A percentile compares a stretch with the other conserved stretches of the same genome.
Evolutionary conservation across 1,140 invertebrate genomes (phyloP).

Genomic region (Drosophila burlai): DNA sequence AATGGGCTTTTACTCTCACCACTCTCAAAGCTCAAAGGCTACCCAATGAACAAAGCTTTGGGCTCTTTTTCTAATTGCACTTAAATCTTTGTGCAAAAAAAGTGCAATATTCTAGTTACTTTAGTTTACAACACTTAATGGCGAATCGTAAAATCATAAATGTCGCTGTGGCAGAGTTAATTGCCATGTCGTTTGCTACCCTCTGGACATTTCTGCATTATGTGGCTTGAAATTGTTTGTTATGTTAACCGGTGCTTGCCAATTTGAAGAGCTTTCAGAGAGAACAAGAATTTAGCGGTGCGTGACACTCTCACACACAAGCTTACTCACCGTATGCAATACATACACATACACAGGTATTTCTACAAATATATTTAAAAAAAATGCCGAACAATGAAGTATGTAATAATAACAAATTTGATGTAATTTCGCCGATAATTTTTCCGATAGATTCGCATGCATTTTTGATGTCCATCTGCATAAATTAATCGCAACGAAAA

Average conservation of each 20-base stretch:
- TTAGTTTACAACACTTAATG: too few relatives aligned
- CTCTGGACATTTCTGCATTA: background rate
- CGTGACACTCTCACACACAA: constrained; percentile 5
- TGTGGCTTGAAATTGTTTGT: background rate
- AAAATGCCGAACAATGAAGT: constrained; percentile 1
- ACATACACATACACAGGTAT: constrained; percentile 2
- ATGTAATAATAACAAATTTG: constrained; percentile 4
- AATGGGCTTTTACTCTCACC: constrained; percentile 39
- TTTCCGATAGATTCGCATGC: background rate
- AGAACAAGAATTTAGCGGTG: constrained; percentile 6
- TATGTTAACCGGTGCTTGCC: background rate
- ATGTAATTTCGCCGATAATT: background rate
- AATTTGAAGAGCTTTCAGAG: constrained; percentile 6
- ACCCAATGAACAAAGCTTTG: background rate
- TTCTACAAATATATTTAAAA: background rate
- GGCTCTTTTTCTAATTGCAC: too few relatives aligned
- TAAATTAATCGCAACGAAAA: background rate
- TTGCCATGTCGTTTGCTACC: background rate
- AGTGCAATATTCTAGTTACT: background rate
- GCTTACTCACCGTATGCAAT: background rate
- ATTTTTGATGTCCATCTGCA: background rate
- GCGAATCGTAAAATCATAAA: background rate
- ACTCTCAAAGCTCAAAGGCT: constrained; percentile 10
- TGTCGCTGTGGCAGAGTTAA: background rate
- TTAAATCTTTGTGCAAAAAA: background rate